Percentiles rank a stretch among this genome's conserved stretches.
phyloP scores from a whole-genome alignment of 2,113 vertebrate species.

The Paradisaea rubra region DNA sequence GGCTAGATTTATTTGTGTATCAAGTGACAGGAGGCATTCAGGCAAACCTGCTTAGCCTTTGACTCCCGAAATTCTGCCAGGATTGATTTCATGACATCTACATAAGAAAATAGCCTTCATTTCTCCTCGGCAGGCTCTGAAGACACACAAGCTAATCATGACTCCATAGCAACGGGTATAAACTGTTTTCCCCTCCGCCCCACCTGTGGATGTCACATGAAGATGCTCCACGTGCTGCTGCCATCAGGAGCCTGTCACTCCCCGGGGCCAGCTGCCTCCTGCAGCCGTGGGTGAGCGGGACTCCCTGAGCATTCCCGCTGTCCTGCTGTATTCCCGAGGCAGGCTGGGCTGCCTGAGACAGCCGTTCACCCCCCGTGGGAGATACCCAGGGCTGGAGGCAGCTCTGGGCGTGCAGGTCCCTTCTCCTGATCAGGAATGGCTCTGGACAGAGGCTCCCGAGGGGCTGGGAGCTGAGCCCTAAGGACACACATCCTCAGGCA shows the following conservation, averaged over 20 bases:
- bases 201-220: constrained; percentile 68
- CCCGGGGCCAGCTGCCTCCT: constrained; percentile 27
- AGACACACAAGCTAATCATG: constrained; percentile 40
- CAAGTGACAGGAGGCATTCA: constrained; percentile 36
- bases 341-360: neutral
- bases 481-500: neutral
- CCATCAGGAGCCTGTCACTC: constrained; percentile 62
- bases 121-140: constrained; percentile 62
- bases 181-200: constrained; percentile 59
- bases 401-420: neutral
- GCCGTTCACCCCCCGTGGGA: neutral
- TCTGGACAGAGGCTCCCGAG: neutral
- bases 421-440: neutral
- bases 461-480: neutral
- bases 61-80: constrained; percentile 55
- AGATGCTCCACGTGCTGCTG: constrained; percentile 61
- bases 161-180: constrained; percentile 56
- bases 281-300: neutral
- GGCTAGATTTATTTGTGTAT: constrained; percentile 16
- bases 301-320: neutral
- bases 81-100: constrained; percentile 65
- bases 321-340: neutral
- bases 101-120: constrained; percentile 61
- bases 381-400: neutral
- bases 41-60: constrained; percentile 66